Evolutionary conservation across 2,888 invertebrate species (phyloP).

Genomic region (Drosophila barbarae): DNA sequence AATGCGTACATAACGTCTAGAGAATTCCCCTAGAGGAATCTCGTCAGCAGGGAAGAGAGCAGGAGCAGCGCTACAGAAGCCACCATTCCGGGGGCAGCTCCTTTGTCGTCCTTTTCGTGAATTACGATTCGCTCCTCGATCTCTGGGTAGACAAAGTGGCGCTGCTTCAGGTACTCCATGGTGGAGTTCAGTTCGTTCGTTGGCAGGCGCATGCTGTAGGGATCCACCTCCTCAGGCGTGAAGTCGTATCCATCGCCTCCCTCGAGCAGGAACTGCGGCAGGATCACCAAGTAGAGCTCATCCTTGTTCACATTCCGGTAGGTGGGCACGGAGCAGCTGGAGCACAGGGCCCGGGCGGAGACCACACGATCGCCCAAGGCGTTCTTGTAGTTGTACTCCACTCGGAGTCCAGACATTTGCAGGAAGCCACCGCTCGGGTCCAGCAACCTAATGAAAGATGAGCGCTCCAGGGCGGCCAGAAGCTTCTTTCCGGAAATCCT

Average conservation of each 20-base stretch:
- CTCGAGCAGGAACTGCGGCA: constrained; percentile 84
- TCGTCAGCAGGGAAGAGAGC: constrained; percentile 37
- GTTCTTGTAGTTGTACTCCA: constrained; percentile 85
- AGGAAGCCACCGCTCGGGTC: constrained; percentile 87
- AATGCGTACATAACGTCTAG: not conserved
- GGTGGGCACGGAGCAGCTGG: constrained; percentile 83
- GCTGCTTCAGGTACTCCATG: constrained; percentile 82
- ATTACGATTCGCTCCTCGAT: constrained; percentile 83
- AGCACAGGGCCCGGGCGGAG: constrained; percentile 84
- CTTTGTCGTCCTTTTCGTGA: constrained; percentile 11
- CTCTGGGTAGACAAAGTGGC: constrained; percentile 84
- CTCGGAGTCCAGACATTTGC: constrained; percentile 89
- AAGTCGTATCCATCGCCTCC: constrained; percentile 87
- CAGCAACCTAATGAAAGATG: constrained; percentile 81
- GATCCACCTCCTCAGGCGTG: constrained; percentile 40
- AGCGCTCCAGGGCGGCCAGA: constrained; percentile 84
- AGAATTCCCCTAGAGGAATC: constrained; percentile 23
- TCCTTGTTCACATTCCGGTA: constrained; percentile 82
- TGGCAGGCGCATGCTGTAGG: constrained; percentile 71
- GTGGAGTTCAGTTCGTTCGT: constrained; percentile 82
- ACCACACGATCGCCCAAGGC: constrained; percentile 84
- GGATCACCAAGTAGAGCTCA: constrained; percentile 84
- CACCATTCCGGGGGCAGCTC: constrained; percentile 38
- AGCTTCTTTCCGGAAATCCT: constrained; percentile 85
- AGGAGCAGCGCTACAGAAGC: constrained; percentile 47